Base-by-base conservation (phyloP, 2,888 invertebrate species). In the Peribatodes rhomboidaria region DNA sequence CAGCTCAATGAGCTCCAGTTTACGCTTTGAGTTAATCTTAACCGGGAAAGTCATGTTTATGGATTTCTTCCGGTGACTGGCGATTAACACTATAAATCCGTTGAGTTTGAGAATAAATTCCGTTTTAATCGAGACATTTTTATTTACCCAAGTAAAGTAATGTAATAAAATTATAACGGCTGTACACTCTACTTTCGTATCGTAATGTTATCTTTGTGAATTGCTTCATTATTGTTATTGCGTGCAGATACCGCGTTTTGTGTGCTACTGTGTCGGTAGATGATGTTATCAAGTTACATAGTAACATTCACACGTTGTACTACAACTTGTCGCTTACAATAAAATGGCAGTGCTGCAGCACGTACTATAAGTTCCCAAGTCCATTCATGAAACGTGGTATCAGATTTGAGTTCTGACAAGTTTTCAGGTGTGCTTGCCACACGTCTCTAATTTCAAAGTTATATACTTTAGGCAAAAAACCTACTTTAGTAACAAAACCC, bases 21-120 rank as follows among this genome's bases (percentile, higher is more conserved):
- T 73, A 76, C 71, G 71, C 80, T 81, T 41, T 11, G 52, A 44
- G 55, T 81, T 89, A 87, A 87, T 85, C 85, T 85, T 87, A 87
- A 81, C 78, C 70, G 61, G 68, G 77, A 72, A 61, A 57, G 44
- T 58, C 57, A 79, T 86, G 88, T 89, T 87, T 87, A 86, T 81
- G 74, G 72, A 76, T 79, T 79, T 81, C 85, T 87, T 88, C 87
- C 69, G 56, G 64, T 9, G 58, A 10, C 41, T 85, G 84, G 85
- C 75, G 78, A 75, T 80, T 69, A 75, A 70, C 27, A 6, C 75
- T 76, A 82, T 88, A 87, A 87, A 87, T 88, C 83, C 76, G 76
- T 82, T 75, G 77, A 71, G 69, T 71, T 71, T 73, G 70, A 49
- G 55, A 57, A 69, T 67, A 49, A 52, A 55, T 60, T 13, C 47